Conservation (phyloP, 2,113 vertebrate species). For the Telmatochromis sp. region DNA sequence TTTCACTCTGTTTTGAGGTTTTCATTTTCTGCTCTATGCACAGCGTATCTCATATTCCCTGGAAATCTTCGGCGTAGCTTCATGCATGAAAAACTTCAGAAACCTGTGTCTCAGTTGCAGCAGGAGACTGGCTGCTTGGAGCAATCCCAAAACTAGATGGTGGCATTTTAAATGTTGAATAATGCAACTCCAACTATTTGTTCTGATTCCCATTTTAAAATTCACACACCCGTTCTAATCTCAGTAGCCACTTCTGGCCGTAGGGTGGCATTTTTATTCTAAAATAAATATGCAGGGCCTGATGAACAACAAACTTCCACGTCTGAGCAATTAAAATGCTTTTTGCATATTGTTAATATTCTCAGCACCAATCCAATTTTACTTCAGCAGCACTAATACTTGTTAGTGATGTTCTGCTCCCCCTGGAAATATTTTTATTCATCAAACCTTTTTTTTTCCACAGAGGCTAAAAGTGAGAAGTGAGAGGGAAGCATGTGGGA, state of each 20-base stretch:
- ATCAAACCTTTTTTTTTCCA: rapidly evolving
- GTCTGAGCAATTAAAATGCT: neutral
- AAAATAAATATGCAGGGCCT: neutral
- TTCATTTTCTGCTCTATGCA: neutral
- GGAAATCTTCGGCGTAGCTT: neutral
- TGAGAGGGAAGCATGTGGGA: neutral
- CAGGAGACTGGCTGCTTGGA: neutral
- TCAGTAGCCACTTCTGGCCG: neutral
- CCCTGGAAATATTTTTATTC: neutral
- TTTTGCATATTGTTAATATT: neutral
- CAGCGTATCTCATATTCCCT: neutral
- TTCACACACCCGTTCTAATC: neutral
- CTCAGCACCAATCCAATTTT: neutral
- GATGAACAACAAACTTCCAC: neutral
- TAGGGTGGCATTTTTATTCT: neutral
- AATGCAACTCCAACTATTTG: neutral
- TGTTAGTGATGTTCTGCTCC: neutral
- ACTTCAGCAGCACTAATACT: neutral
- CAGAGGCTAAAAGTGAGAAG: neutral
- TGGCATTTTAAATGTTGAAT: neutral
- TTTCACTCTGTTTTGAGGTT: neutral
- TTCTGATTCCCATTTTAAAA: neutral
- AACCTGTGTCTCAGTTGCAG: neutral
- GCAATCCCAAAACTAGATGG: neutral
- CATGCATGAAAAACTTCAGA: neutral